Evolutionary conservation across 2,888 invertebrate genomes (phyloP).

Genomic region (Aporophyla nigra): DNA sequence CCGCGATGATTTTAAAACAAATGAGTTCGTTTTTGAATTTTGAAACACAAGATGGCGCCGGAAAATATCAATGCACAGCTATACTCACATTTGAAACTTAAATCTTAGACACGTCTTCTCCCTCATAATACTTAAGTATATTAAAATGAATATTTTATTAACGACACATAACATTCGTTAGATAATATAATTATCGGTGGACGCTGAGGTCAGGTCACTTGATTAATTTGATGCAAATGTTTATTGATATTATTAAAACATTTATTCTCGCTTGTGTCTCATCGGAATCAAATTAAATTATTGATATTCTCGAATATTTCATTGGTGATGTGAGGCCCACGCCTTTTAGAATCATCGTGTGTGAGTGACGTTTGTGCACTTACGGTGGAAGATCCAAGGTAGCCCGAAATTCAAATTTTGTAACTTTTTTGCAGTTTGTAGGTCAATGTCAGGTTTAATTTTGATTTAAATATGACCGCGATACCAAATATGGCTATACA

Average conservation of each 20-base stretch:
- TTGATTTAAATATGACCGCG: too few relatives aligned
- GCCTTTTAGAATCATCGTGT: background rate
- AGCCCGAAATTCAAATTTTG: too few relatives aligned
- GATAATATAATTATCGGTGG: constrained; percentile 7
- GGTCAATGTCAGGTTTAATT: too few relatives aligned
- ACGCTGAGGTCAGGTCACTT: constrained; percentile 22
- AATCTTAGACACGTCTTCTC: background rate
- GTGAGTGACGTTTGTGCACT: background rate
- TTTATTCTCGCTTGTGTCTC: background rate
- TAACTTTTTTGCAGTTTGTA: too few relatives aligned
- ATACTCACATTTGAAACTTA: background rate
- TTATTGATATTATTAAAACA: background rate
- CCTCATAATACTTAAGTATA: background rate
- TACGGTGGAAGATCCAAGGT: too few relatives aligned
- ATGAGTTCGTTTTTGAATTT: background rate
- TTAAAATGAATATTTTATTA: background rate
- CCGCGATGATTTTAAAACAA: background rate
- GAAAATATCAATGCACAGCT: background rate
- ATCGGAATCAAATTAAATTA: background rate
- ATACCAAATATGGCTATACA: too few relatives aligned
- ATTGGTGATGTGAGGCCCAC: background rate
- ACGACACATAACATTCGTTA: background rate
- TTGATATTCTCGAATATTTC: constrained; percentile 1
- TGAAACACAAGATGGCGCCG: background rate
- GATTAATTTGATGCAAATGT: constrained; percentile 11